Base-by-base conservation (phyloP, 2,797 vertebrate genomes). In the Arnoldichthys spilopterus region DNA sequence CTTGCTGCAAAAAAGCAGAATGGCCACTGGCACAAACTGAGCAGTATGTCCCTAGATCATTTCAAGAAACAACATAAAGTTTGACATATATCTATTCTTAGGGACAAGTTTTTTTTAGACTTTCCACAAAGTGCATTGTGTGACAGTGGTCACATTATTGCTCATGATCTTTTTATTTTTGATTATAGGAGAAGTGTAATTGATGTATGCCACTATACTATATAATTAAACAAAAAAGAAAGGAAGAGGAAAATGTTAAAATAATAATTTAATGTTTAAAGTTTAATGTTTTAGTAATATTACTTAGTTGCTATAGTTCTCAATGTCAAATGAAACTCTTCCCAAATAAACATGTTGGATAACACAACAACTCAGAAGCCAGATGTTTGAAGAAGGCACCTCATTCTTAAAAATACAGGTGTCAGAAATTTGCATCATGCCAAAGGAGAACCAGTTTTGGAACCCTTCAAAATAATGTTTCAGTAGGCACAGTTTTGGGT, bases 51-150 rank as follows among this genome's bases (percentile, higher is more conserved):
- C 16, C 66, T 1, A 49, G 43, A 49, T 76, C 24, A 56, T 34
- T 26, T 58, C 62, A 82, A 69, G 86, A 80, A 77, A 83, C 74
- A 82, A 83, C 78, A 70, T 37, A 34, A 74, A 76, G 78, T 83
- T 64, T 84, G 83, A 85, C 68, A 62, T 12, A 59, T 11, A 34
- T 74, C 84, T 81, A 88, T 79, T 88, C 78, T 87, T 76, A 78
- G 70, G 66, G 58, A 30, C 59, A 74, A n/a, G 69, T 24, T 43
- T 64, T 64, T 32, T 9, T n/a, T 24, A 26, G 24, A 61, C 15
- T 30, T 61, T 32, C 58, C 28, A 5, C 30, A 4, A 30, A 12
- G 26, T 7, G 3, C 13, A 6, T 30, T 26, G 7, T 11, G 3
- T 28, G 13, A 58, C 24, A 58, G 24, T 28, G 13, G 56, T 28